These are phyloP conservation scores for Nasalis larvatus DNA, from an alignment of 2,113 vertebrate genomes.

Conservation along the genomic window DNA sequence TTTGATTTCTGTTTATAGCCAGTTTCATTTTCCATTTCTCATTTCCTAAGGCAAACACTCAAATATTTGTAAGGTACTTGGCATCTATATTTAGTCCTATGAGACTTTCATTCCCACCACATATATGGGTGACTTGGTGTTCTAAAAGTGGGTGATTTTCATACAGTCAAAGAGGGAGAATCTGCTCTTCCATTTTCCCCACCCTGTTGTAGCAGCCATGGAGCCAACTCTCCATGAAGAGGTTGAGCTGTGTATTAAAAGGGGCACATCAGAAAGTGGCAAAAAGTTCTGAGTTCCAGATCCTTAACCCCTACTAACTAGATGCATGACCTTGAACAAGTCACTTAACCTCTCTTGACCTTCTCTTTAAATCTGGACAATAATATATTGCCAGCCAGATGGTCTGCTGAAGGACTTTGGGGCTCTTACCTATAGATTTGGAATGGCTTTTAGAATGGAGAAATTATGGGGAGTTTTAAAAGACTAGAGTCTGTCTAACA, in stretches of 20 bases:
- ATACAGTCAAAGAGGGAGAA: not conserved
- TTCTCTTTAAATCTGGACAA: not conserved
- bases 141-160: not conserved
- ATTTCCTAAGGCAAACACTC: not conserved
- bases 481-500: not conserved
- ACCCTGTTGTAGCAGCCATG: not conserved
- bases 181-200: not conserved
- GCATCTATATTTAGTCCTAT: slow-evolving; percentile 5
- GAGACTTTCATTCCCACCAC: slow-evolving; percentile 1
- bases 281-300: slow-evolving; percentile 2
- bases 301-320: slow-evolving; percentile 19
- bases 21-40: slow-evolving; percentile 60
- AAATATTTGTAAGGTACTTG: not conserved
- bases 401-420: not conserved
- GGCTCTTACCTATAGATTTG: not conserved
- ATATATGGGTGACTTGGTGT: not conserved
- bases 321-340: slow-evolving; percentile 20
- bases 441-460: not conserved
- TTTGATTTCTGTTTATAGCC: slow-evolving; percentile 58
- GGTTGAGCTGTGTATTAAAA: not conserved
- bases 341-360: slow-evolving; percentile 49
- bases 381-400: slow-evolving; percentile 21
- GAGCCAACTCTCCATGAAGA: not conserved
- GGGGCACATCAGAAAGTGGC: not conserved
- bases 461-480: slow-evolving; percentile 39